These are phyloP conservation scores for Rhabdomys pumilio DNA, from an alignment of 2,797 vertebrate species.

Conservation along the genomic window DNA sequence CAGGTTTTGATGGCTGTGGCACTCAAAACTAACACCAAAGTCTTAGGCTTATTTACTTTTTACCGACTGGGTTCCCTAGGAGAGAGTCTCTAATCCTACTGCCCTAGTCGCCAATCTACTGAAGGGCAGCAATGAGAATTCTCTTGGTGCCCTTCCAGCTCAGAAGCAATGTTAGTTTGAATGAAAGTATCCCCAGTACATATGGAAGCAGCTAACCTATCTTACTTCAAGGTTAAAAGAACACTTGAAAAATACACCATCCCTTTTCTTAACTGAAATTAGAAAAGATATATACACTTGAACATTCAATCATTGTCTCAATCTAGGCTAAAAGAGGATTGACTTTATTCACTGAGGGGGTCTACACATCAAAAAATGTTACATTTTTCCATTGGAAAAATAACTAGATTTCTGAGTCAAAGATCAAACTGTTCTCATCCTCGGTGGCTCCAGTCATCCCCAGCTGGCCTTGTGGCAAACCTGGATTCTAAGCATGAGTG, in stretches of 20 bases:
- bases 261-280: neutral
- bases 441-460: conserved; percentile 13
- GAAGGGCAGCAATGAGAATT: neutral
- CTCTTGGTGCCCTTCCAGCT: neutral
- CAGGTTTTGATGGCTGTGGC: neutral
- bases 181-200: neutral
- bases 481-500: neutral
- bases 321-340: neutral
- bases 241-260: neutral
- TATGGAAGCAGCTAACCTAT: neutral
- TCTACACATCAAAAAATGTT: neutral
- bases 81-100: neutral
- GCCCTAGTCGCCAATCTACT: neutral
- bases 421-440: conserved; percentile 60
- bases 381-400: conserved; percentile 52
- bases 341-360: neutral
- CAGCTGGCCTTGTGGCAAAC: neutral
- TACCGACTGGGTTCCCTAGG: neutral
- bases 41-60: neutral
- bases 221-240: conserved; percentile 9
- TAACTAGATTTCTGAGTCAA: conserved; percentile 32
- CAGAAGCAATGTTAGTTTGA: neutral
- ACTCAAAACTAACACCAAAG: neutral
- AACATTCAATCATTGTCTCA: neutral
- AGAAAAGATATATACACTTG: neutral